Percentiles rank a stretch among this genome's conserved stretches.
phyloP scores from a whole-genome alignment of 2,113 vertebrate species.

The Lagopus leucura region DNA sequence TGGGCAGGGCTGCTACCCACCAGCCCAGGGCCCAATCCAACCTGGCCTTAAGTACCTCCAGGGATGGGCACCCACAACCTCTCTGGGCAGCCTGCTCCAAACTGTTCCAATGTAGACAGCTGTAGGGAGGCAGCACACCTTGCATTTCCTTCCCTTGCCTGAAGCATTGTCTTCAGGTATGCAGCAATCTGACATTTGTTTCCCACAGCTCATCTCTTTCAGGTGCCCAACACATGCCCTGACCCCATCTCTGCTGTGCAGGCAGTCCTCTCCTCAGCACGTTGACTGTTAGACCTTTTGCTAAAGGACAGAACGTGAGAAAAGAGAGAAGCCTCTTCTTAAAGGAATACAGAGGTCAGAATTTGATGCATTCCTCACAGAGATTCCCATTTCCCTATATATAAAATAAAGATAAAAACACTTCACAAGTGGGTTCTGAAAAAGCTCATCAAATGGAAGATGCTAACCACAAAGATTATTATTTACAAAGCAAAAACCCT shows the following conservation, averaged over 20 bases:
- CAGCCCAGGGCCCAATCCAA: too few relatives aligned
- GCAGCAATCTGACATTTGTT: neutral
- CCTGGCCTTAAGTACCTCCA: too few relatives aligned
- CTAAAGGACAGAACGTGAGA: neutral
- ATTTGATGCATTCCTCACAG: neutral
- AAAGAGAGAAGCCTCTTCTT: neutral
- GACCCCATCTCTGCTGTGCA: neutral
- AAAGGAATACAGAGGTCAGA: neutral
- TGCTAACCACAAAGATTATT: neutral
- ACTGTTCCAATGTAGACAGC: neutral
- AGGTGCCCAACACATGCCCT: neutral
- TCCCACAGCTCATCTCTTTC: neutral
- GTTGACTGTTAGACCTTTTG: neutral
- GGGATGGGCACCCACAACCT: too few relatives aligned
- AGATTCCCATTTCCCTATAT: neutral
- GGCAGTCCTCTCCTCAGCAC: neutral
- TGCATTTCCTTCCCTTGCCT: neutral
- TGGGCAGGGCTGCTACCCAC: too few relatives aligned
- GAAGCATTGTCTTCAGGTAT: neutral
- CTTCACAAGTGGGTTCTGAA: neutral
- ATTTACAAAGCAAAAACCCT: slow-evolving; percentile 37
- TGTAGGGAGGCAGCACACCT: neutral
- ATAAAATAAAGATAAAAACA: neutral
- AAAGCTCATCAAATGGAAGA: neutral
- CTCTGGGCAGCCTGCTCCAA: too few relatives aligned